phyloP scores from a whole-genome alignment of 2,888 invertebrate genomes.

The Drosophila lutescens region DNA sequence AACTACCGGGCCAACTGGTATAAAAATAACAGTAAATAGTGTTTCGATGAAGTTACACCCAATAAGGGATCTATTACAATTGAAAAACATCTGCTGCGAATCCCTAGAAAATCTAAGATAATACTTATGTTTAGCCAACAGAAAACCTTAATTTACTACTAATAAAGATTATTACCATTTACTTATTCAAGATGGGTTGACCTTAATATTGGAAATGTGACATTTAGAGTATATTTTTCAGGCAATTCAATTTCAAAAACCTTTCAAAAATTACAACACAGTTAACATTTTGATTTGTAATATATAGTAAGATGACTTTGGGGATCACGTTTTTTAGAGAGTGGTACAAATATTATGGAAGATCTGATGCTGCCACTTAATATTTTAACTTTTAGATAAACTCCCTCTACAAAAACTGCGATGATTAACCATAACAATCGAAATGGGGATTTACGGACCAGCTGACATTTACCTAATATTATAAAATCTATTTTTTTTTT shows the following conservation, averaged over 20 bases:
- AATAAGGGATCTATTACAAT: not conserved
- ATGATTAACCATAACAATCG: not conserved
- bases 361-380: too few relatives aligned
- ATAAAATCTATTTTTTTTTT: constrained; percentile 22
- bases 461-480: not conserved
- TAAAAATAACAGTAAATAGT: not conserved
- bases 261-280: too few relatives aligned
- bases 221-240: too few relatives aligned
- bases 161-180: too few relatives aligned
- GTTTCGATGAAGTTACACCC: not conserved
- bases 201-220: too few relatives aligned
- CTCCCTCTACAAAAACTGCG: not conserved
- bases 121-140: too few relatives aligned
- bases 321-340: not conserved
- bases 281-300: not conserved
- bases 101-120: not conserved
- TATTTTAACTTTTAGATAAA: not conserved
- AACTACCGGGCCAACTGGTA: too few relatives aligned
- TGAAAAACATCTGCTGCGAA: not conserved
- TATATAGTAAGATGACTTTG: too few relatives aligned
- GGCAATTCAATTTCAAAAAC: too few relatives aligned
- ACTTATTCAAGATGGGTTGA: too few relatives aligned
- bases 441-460: constrained; percentile 1
- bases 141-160: too few relatives aligned
- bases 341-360: not conserved